Conservation (phyloP, 2,888 invertebrate genomes). For the Graphium colonna region DNA sequence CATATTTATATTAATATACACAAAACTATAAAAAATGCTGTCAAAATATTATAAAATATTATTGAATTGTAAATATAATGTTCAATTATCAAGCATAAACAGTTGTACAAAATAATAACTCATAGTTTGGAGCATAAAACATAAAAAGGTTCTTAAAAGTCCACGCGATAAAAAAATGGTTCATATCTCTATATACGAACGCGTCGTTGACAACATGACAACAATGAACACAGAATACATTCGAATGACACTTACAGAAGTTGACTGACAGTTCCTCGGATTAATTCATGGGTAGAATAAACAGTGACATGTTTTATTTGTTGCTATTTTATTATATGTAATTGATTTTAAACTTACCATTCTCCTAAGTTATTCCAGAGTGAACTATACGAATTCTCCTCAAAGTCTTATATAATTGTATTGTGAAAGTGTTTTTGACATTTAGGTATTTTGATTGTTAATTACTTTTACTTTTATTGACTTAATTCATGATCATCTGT, state of each 20-base stretch:
- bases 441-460: constrained; percentile 52
- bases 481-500: constrained; percentile 25
- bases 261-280: constrained; percentile 46
- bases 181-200: constrained; percentile 18
- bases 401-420: constrained; percentile 35
- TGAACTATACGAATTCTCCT: constrained; percentile 22
- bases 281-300: constrained; percentile 47
- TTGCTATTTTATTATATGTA: constrained; percentile 31
- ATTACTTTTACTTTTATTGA: constrained; percentile 54
- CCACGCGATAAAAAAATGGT: too few species aligned
- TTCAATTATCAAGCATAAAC: too few species aligned
- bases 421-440: constrained; percentile 43
- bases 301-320: constrained; percentile 40
- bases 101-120: too few species aligned
- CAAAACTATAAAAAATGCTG: too few species aligned
- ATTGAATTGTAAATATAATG: too few species aligned
- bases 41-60: too few species aligned
- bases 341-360: constrained; percentile 27
- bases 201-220: constrained; percentile 26
- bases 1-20: too few species aligned
- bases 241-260: constrained; percentile 41
- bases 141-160: too few species aligned
- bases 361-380: constrained; percentile 28
- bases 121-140: too few species aligned
- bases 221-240: constrained; percentile 16